phyloP scores from a whole-genome alignment of 2,797 vertebrate species.

The Muscicapa comitata region DNA sequence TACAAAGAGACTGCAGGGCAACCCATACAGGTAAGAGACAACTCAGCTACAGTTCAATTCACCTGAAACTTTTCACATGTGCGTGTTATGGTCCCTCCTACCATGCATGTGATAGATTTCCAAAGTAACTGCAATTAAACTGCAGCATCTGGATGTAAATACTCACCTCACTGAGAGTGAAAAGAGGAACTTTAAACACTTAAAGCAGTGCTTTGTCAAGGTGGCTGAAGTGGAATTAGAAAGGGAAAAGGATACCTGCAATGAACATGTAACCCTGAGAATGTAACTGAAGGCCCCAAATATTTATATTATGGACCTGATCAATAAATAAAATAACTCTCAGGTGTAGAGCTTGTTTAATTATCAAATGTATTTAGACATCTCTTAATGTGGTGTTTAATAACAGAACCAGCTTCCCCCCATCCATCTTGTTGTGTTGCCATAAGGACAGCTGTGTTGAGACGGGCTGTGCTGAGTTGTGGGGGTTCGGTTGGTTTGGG shows the following conservation, averaged over 20 bases:
- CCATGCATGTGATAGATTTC: neutral
- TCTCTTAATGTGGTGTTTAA: neutral
- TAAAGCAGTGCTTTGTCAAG: neutral
- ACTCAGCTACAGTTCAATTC: neutral
- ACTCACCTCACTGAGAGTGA: neutral
- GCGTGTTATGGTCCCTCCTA: neutral
- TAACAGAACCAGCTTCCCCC: neutral
- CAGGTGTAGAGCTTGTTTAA: neutral
- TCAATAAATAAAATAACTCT: neutral
- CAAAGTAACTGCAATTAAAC: neutral
- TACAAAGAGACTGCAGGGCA: conserved; percentile 90
- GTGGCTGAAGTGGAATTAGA: neutral
- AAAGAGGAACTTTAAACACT: neutral
- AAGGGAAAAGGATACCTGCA: neutral
- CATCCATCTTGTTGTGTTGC: neutral
- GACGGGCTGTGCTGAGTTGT: neutral
- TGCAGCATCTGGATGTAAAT: neutral
- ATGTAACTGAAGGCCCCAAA: neutral
- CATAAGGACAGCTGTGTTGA: neutral
- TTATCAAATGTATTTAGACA: neutral
- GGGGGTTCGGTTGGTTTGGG: neutral
- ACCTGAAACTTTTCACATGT: neutral
- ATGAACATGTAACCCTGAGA: neutral
- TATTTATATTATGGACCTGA: neutral
- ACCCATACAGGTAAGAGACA: conserved; percentile 86